Evolutionary conservation across 2,113 vertebrate species (phyloP), one percentile per base, ranked within the genome.

Genomic region (Clarias batrachus): DNA sequence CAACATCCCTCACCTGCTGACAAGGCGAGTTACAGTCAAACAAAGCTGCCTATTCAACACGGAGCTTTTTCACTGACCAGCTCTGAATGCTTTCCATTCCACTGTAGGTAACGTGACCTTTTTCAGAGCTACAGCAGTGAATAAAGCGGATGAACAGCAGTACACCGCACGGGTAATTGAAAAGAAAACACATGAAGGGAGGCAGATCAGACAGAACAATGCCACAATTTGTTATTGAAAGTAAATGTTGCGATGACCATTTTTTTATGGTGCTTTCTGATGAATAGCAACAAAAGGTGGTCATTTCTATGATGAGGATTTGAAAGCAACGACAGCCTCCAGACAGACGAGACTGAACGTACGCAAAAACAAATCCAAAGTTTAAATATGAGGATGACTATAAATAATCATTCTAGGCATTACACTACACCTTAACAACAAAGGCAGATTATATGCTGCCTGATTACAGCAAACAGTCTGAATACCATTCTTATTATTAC

Each of bases 1-100:
- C 87, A 70, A 63, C 86, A 85, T 84, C 66, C 17, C n/a, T 86
- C 81, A 90, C 90, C 90, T 84, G 88, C 90, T 88, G 90, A 87
- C 88, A 81, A 57, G 54, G 54, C 80, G 56, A 21, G 33, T 27
- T 76, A 21, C 1, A 30, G 80, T 70, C 87, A 85, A 85, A 90
- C 87, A 90, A 87, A 83, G 83, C 86, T 66, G 19, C 7, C 70
- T 83, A 86, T 89, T 88, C 83, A 90, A 56, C 41, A 33, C 74
- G 0, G 4, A 27, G n/a, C 52, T 74, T 88, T 82, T 82, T 84
- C 87, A 80, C 10, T 70, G 71, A 84, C 85, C 78, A 62, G 77
- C 66, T 83, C 57, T 88, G 86, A 88, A 92, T 89, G 86, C 83
- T 66, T 82, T 33, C 52, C 86, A 88, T 89, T 88, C 88, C 86